phyloP scores from a whole-genome alignment of 2,113 vertebrate species.

The Megalops atlanticus region DNA sequence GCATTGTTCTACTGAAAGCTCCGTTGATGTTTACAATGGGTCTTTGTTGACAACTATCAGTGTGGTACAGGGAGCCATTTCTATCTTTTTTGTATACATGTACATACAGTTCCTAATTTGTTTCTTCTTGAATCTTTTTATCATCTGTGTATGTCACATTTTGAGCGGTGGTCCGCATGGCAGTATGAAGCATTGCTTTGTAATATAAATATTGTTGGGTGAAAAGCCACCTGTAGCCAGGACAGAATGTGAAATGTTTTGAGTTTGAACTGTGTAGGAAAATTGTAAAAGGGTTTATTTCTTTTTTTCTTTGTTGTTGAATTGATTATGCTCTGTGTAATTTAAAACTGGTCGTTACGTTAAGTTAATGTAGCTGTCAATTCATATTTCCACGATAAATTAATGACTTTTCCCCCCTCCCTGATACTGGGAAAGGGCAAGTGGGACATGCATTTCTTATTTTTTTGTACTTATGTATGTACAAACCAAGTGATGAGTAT shows the following conservation, averaged over 20 bases:
- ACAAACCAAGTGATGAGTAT: constrained; percentile 59
- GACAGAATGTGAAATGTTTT: constrained; percentile 34
- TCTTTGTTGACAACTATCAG: background rate
- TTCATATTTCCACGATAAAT: background rate
- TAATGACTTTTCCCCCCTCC: background rate
- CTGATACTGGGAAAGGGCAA: constrained; percentile 13
- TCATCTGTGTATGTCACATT: background rate
- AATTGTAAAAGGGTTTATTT: constrained; percentile 3
- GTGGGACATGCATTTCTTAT: constrained; percentile 19
- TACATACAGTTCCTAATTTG: background rate
- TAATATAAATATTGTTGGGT: constrained; percentile 20
- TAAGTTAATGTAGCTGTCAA: background rate
- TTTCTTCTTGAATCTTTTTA: background rate
- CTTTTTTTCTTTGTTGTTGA: background rate
- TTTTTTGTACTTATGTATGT: constrained; percentile 58
- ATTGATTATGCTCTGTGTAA: constrained; percentile 51
- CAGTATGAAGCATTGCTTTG: constrained; percentile 16
- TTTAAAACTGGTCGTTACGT: constrained; percentile 47
- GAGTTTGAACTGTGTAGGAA: background rate
- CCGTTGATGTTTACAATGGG: background rate
- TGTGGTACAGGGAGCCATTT: background rate
- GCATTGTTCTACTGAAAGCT: background rate
- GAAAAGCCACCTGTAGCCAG: constrained; percentile 21
- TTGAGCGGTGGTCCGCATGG: background rate
- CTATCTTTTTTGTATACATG: constrained; percentile 11